Evolutionary conservation across 2,888 invertebrate genomes (phyloP).

Genomic region (Drosophila histrio): DNA sequence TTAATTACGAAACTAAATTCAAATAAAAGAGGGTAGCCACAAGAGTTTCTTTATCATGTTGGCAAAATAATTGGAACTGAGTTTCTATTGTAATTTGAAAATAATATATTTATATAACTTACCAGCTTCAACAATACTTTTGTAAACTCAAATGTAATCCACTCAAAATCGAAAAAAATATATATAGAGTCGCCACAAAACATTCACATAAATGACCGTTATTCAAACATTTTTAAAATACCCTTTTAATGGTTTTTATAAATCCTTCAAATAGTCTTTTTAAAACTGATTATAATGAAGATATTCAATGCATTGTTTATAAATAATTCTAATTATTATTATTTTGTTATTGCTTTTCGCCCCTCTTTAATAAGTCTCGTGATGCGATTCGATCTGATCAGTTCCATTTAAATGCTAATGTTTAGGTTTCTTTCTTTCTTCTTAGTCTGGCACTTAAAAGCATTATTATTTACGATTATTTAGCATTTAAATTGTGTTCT

Average conservation of each 20-base stretch:
- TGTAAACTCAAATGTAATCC: no score
- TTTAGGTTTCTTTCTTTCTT: constrained; percentile 18
- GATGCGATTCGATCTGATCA: constrained; percentile 11
- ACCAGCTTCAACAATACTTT: no score
- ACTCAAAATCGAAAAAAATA: no score
- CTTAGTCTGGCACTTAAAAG: constrained; percentile 65
- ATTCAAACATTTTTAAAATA: no score
- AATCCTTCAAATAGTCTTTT: not conserved
- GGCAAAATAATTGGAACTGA: not conserved
- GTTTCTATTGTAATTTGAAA: no score
- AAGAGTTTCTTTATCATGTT: not conserved
- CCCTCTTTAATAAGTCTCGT: constrained; percentile 5
- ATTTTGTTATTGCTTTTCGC: constrained; percentile 13
- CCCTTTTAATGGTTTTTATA: no score
- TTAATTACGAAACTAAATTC: constrained; percentile 3
- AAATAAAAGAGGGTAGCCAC: not conserved
- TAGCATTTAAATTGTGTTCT: constrained; percentile 30
- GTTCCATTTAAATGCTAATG: constrained; percentile 44
- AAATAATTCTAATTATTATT: constrained; percentile 40
- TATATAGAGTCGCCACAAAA: no score
- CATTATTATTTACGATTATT: constrained; percentile 68
- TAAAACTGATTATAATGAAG: not conserved
- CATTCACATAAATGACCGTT: no score
- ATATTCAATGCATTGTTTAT: constrained; percentile 27
- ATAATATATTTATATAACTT: no score